phyloP scores from a whole-genome alignment of 2,113 vertebrate species.

The Oryzias melastigma region DNA sequence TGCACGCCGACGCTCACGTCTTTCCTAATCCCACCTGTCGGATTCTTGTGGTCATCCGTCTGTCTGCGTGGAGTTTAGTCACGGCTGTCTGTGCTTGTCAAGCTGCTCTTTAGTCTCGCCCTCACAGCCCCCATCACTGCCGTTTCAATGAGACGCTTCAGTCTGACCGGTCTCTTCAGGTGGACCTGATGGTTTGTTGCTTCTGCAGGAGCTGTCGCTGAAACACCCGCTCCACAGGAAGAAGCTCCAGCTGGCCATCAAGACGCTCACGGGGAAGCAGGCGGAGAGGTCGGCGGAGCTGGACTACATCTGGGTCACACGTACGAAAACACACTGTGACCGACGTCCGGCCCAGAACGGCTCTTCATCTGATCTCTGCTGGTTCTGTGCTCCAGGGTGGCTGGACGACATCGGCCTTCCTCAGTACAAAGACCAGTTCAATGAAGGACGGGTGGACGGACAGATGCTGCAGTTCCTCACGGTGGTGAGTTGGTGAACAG shows the following conservation, averaged over 20 bases:
- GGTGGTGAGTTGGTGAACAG: constrained; percentile 80
- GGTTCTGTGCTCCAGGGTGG: constrained; percentile 78
- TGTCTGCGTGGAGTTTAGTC: constrained; percentile 23
- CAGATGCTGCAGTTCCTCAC: constrained; percentile 95
- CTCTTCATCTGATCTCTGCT: not conserved
- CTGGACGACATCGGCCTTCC: constrained; percentile 97
- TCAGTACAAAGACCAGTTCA: constrained; percentile 98
- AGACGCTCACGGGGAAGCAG: constrained; percentile 80
- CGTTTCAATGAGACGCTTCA: not conserved
- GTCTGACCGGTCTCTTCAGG: not conserved
- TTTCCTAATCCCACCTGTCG: constrained; percentile 46
- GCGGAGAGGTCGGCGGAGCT: constrained; percentile 87
- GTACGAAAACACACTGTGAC: constrained; percentile 72
- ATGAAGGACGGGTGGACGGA: constrained; percentile 92
- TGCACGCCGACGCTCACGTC: not conserved
- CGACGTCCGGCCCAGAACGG: not conserved
- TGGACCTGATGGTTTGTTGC: not conserved
- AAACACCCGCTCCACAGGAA: constrained; percentile 95
- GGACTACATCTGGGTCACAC: constrained; percentile 94
- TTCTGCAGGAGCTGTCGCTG: constrained; percentile 87
- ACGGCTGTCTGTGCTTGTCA: constrained; percentile 42
- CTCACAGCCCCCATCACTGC: constrained; percentile 5
- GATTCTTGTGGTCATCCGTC: constrained; percentile 16
- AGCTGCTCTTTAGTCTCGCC: constrained; percentile 42
- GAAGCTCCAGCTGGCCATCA: constrained; percentile 89